A percentile compares a stretch with the other conserved stretches of the same genome.
These are phyloP conservation scores for Scaeva pyrastri DNA, from an alignment of 2,888 invertebrate species.

Conservation along the genomic window DNA sequence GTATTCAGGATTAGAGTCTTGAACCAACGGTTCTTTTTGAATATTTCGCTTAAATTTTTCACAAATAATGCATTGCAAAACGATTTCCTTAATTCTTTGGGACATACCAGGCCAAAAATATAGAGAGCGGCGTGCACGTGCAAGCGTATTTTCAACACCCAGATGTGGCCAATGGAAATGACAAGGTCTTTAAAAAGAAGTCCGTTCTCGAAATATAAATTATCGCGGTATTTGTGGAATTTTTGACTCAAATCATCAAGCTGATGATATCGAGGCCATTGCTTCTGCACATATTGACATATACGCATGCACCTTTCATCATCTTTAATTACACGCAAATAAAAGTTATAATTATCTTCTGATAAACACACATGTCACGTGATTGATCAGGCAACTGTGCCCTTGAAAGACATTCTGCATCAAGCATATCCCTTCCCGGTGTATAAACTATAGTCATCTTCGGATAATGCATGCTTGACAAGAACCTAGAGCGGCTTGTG, in stretches of 20 bases:
- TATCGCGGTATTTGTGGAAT: constrained; percentile 70
- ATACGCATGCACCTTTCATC: constrained; percentile 15
- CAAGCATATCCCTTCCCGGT: constrained; percentile 78
- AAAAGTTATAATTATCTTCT: constrained; percentile 19
- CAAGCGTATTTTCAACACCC: constrained; percentile 33
- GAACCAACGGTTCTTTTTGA: constrained; percentile 37
- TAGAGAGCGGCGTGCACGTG: constrained; percentile 9
- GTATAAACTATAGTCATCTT: constrained; percentile 71
- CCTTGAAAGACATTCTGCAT: constrained; percentile 78
- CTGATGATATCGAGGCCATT: constrained; percentile 38
- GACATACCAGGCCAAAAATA: constrained; percentile 48
- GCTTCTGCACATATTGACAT: constrained; percentile 11
- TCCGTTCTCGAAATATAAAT: constrained; percentile 39
- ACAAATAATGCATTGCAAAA: constrained; percentile 13
- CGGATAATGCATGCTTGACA: constrained; percentile 55
- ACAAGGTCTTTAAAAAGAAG: constrained; percentile 41
- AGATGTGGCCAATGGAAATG: constrained; percentile 13
- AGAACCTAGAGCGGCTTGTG: too few relatives aligned
- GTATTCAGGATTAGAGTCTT: constrained; percentile 26
- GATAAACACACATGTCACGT: constrained; percentile 1
- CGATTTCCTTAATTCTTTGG: constrained; percentile 25
- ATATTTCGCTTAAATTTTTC: constrained; percentile 50
- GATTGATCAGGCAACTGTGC: constrained; percentile 62
- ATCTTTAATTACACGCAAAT: neutral
- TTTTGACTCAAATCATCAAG: constrained; percentile 34